Conservation (phyloP, 2,888 invertebrate species). For the Spodoptera exigua region DNA sequence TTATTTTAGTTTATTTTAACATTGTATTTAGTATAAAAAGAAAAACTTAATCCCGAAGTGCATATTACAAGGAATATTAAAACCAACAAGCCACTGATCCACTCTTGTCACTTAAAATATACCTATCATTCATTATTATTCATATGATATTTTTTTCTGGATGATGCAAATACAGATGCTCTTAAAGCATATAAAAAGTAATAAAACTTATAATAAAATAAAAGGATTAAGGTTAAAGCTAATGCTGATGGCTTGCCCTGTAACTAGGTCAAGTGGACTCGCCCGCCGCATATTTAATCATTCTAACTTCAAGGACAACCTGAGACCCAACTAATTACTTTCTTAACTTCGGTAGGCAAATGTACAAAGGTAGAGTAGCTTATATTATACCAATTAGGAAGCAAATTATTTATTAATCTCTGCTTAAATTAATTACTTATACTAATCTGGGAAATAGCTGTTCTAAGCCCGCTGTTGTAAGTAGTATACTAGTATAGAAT, state of each 20-base stretch:
- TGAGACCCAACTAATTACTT: slow-evolving; percentile 55
- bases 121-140: too few relatives aligned
- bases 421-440: slow-evolving; percentile 21
- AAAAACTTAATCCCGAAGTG: too few relatives aligned
- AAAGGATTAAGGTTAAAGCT: slow-evolving; percentile 33
- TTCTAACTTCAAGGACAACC: slow-evolving; percentile 46
- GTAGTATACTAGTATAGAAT: too few relatives aligned
- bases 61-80: too few relatives aligned
- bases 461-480: background rate
- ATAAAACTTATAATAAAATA: slow-evolving; percentile 3
- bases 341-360: slow-evolving; percentile 49
- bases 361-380: slow-evolving; percentile 40
- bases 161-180: too few relatives aligned
- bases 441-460: slow-evolving; percentile 15
- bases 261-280: slow-evolving; percentile 47
- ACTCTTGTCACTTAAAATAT: too few relatives aligned
- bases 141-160: too few relatives aligned
- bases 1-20: too few relatives aligned
- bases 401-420: slow-evolving; percentile 48
- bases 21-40: too few relatives aligned
- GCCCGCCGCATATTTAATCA: slow-evolving; percentile 49
- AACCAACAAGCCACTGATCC: too few relatives aligned
- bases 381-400: slow-evolving; percentile 44
- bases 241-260: slow-evolving; percentile 36
- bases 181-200: background rate